Conservation (phyloP, 2,113 vertebrate species). For the Hippoglossus stenolepis region DNA sequence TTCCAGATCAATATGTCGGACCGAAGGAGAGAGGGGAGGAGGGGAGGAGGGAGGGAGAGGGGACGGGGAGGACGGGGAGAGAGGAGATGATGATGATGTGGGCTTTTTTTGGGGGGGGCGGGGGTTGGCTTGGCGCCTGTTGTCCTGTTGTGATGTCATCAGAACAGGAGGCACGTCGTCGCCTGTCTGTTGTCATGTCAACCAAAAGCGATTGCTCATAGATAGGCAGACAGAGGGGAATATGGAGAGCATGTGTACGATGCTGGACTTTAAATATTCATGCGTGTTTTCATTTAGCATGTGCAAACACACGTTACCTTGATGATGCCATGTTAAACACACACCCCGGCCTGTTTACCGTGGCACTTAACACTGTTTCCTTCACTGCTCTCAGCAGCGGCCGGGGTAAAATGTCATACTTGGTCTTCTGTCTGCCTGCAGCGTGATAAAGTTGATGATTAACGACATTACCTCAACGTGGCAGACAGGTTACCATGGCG, state of each 20-base stretch:
- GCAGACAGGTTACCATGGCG: conserved; percentile 71
- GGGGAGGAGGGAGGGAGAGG: conserved; percentile 13
- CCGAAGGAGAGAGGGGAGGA: conserved; percentile 25
- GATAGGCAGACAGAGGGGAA: conserved; percentile 11
- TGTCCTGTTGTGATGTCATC: conserved; percentile 75
- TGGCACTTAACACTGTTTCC: not conserved
- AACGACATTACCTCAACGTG: conserved; percentile 70
- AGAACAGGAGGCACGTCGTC: conserved; percentile 61
- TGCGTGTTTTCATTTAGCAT: not conserved
- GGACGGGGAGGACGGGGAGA: conserved; percentile 26
- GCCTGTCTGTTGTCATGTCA: conserved; percentile 80
- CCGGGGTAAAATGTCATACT: conserved; percentile 41
- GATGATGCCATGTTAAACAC: not conserved
- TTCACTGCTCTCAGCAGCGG: conserved; percentile 9
- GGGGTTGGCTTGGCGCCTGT: conserved; percentile 65
- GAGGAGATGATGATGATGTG: conserved; percentile 55
- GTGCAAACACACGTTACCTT: conserved; percentile 2
- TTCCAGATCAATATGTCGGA: conserved; percentile 68
- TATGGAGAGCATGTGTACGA: not conserved
- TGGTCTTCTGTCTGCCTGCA: conserved; percentile 24
- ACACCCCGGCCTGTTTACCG: conserved; percentile 3
- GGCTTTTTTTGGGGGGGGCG: conserved; percentile 34
- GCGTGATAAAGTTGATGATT: conserved; percentile 77
- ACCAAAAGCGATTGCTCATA: conserved; percentile 59
- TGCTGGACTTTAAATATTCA: not conserved